Conservation (phyloP, 2,888 invertebrate species). For the Cheilosia vernalis region DNA sequence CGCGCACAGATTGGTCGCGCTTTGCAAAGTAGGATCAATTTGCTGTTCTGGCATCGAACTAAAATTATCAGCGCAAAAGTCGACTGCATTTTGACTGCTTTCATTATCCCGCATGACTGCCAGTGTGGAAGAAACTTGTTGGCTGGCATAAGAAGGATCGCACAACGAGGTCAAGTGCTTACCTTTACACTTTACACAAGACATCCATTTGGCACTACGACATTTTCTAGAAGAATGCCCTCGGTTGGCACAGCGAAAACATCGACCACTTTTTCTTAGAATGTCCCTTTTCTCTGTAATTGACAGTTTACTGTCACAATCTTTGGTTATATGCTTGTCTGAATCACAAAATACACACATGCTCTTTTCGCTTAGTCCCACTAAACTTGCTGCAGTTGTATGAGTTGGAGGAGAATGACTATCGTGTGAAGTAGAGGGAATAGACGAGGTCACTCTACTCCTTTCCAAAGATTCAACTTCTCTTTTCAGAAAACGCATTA, state of each 20-base stretch:
- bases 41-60: not conserved
- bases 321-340: conserved; percentile 16
- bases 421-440: too few relatives aligned
- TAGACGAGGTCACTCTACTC: too few relatives aligned
- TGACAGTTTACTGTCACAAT: conserved; percentile 28
- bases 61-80: not conserved
- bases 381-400: too few relatives aligned
- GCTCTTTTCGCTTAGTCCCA: too few relatives aligned
- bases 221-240: conserved; percentile 21
- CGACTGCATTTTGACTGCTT: not conserved
- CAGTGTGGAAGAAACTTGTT: not conserved
- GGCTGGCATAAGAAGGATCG: conserved; percentile 13
- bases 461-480: too few relatives aligned
- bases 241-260: conserved; percentile 21
- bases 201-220: conserved; percentile 34
- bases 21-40: not conserved
- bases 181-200: conserved; percentile 28
- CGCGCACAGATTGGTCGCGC: conserved; percentile 25
- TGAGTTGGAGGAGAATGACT: too few relatives aligned
- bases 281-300: conserved; percentile 37
- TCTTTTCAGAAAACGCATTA: too few relatives aligned
- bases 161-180: conserved; percentile 33
- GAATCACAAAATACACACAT: too few relatives aligned
- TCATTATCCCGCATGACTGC: not conserved
- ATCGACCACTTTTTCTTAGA: conserved; percentile 33